Evolutionary conservation across 1,140 invertebrate genomes (phyloP).

Genomic region (Ooceraea biroi): DNA sequence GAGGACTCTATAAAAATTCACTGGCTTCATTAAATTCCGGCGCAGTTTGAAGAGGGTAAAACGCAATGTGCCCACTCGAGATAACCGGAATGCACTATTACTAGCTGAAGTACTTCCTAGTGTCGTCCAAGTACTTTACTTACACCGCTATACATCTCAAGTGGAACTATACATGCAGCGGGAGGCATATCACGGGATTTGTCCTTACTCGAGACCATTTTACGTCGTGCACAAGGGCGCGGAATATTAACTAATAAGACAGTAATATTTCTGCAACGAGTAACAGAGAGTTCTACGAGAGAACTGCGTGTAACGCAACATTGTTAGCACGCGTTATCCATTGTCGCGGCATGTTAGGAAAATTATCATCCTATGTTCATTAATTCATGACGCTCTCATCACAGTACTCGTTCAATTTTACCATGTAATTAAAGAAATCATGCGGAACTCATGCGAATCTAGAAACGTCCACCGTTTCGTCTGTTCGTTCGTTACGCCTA

Average conservation of each 20-base stretch:
- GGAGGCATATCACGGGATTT: conserved; percentile 14
- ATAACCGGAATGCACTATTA: conserved; percentile 57
- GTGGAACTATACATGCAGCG: conserved; percentile 37
- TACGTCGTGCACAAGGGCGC: background rate
- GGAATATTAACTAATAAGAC: conserved; percentile 11
- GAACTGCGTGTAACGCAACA: no score
- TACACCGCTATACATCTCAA: conserved; percentile 33
- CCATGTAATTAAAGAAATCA: no score
- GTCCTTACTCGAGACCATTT: conserved; percentile 33
- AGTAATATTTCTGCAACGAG: no score
- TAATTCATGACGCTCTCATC: no score
- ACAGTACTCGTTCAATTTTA: no score
- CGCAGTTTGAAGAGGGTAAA: conserved; percentile 29
- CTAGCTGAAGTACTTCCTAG: conserved; percentile 54
- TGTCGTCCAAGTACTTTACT: conserved; percentile 44
- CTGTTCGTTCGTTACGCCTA: background rate
- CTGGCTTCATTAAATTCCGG: conserved; percentile 40
- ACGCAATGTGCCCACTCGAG: conserved; percentile 6
- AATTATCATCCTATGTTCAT: no score
- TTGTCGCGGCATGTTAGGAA: no score
- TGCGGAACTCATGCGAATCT: background rate
- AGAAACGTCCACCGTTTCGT: background rate
- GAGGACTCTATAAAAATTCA: conserved; percentile 32
- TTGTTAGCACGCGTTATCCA: no score
- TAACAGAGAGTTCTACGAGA: no score